phyloP scores from a whole-genome alignment of 2,888 invertebrate species.

The Nipponacmea schrenckii region DNA sequence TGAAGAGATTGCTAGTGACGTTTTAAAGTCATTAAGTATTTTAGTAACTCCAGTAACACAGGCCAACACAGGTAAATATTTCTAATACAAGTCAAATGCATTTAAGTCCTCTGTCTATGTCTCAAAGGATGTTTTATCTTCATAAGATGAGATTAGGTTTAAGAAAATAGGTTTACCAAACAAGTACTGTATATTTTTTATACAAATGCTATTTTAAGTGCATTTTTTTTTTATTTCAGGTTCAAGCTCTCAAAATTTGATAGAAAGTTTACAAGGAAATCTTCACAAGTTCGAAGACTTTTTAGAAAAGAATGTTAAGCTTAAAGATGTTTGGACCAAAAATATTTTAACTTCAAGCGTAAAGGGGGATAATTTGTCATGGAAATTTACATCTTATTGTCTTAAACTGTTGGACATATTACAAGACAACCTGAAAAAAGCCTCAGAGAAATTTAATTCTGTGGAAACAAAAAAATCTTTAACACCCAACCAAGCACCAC shows the following conservation, averaged over 20 bases:
- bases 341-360: slow-evolving; percentile 15
- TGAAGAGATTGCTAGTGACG: too few species aligned
- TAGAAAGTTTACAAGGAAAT: not conserved
- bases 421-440: slow-evolving; percentile 27
- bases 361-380: slow-evolving; percentile 22
- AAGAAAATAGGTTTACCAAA: too few species aligned
- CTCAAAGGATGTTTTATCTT: too few species aligned
- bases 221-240: too few species aligned
- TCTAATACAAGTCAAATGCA: too few species aligned
- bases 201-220: too few species aligned
- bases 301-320: not conserved
- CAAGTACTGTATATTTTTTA: too few species aligned
- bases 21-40: too few species aligned
- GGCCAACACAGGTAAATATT: too few species aligned
- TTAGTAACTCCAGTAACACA: too few species aligned
- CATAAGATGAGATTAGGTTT: too few species aligned
- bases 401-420: slow-evolving; percentile 38
- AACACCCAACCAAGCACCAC: slow-evolving; percentile 40
- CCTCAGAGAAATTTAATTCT: slow-evolving; percentile 25
- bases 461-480: slow-evolving; percentile 7
- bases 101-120: too few species aligned
- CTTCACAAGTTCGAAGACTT: not conserved
- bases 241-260: not conserved
- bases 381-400: slow-evolving; percentile 41
- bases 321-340: not conserved